Evolutionary conservation across 2,888 invertebrate genomes (phyloP), one percentile per base, ranked within the genome.

Genomic region (Tricholauxania praeusta): DNA sequence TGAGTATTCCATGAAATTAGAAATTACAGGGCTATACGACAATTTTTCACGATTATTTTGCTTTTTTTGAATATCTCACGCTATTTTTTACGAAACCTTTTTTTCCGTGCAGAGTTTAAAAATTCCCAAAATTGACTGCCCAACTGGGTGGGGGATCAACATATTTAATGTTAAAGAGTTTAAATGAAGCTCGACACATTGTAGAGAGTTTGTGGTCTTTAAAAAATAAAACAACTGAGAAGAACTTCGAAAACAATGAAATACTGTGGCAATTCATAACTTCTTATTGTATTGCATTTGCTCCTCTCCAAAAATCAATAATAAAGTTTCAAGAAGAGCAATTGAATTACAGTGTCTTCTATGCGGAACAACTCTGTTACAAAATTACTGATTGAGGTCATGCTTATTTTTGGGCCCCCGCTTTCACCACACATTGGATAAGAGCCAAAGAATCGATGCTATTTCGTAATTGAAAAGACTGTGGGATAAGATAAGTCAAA

Each of bases 351-450:
- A 59, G 71, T 12, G 57, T 66, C 59, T 73, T 73, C 60, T 73
- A n/a, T n/a, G 53, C 66, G 7, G 47, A 17, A 6, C 22, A 48
- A 72, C 51, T 19, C 28, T 74, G n/a, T 19, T 74, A 32, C 10
- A 15, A 15, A 60, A 60, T 60, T 12, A 39, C 15, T 8, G 48
- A 4, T 22, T 74, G 1, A 14, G 28, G 4, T 51, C 68, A 19
- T 74, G 71, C n/a, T 17, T 74, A 2, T 74, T 64, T 52, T 17
- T 72, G 12, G 68, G 71, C 53, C 71, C 74, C 1, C 49, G 68
- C 12, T 17, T 62, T 66, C 39, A 49, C 12, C 22, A 32, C 32
- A 32, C 32, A 32, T 32, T 32, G 32, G 32, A 32, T 32, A 32
- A 7, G 7, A 32, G 32, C 5, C 19, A 73, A 39, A 71, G 66